phyloP scores from a whole-genome alignment of 2,113 vertebrate species.

The Rhinopomastus cyanomelas region DNA sequence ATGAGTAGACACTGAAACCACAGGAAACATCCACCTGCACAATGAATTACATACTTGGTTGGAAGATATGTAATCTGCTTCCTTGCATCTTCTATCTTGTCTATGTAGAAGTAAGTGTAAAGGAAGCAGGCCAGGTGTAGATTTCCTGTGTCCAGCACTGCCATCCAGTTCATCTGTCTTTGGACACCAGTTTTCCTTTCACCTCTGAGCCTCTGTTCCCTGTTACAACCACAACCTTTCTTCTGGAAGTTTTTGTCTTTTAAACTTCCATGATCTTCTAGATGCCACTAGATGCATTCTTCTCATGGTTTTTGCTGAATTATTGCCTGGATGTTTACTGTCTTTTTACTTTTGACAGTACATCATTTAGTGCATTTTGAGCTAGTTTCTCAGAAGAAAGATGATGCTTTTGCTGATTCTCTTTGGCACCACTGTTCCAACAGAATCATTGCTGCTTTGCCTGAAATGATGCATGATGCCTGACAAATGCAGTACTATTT shows the following conservation, averaged over 20 bases:
- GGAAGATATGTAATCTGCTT: neutral
- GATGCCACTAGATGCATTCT: neutral
- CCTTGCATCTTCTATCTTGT: too few species aligned
- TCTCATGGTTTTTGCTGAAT: neutral
- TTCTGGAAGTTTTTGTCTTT: neutral
- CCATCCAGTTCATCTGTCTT: neutral
- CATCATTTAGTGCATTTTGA: neutral
- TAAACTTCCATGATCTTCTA: neutral
- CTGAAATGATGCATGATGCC: neutral
- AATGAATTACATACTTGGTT: rapidly evolving
- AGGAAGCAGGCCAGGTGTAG: neutral
- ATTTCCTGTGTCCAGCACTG: neutral
- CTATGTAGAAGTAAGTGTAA: neutral
- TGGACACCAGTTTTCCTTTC: neutral
- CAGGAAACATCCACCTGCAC: neutral
- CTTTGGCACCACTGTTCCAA: neutral
- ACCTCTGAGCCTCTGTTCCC: neutral
- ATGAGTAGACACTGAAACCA: neutral
- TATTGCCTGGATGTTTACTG: neutral
- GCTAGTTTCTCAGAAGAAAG: neutral
- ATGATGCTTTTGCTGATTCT: neutral
- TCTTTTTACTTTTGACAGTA: neutral
- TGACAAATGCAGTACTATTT: neutral
- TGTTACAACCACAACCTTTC: rapidly evolving
- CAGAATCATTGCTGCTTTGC: neutral